Evolutionary conservation across 2,888 invertebrate genomes (phyloP), one percentile per base, ranked within the genome.

Genomic region (Patella caerulea): DNA sequence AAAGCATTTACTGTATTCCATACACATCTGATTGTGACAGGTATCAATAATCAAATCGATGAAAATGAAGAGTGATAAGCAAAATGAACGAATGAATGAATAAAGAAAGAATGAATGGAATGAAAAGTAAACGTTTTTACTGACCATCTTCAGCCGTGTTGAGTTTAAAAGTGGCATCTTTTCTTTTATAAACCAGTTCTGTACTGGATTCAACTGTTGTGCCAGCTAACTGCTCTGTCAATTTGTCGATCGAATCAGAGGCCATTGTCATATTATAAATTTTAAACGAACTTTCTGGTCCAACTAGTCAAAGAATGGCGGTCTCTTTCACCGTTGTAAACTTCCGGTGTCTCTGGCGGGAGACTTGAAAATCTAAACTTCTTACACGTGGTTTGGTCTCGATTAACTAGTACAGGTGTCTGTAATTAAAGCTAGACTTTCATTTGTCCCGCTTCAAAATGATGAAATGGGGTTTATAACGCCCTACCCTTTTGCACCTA

Each of bases 91-190:
- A 45, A 24, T 24, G 29, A 29, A 45, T 45, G 9, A 45, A 45
- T 45, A 45, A 45, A 45, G 7, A 45, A 45, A 5, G 45, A 45
- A 45, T 45, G 45, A 45, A 45, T 9, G 7, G 45, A 45, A 45
- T 45, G 7, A 9, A 45, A 7, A 45, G 24, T 24, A 45, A 45
- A 45, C 9, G 45, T 45, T 45, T 45, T 9, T 12, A 88, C 92
- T 93, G 93, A 97, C 97, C 97, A 93, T 97, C 96, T 78, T 94
- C 93, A 75, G 94, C 95, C 0, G 94, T 94, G 90, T 96, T 94
- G 86, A 97, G 93, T 92, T 96, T 96, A 74, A 96, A 91, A 19
- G 65, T 65, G 15, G 19, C 12, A 0, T 95, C 95, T 92, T 94
- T 94, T 77, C 96, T 96, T 80, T 95, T 95, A 91, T 97, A 97